Conservation (phyloP, 2,888 invertebrate species). For the Clanis bilineata region DNA sequence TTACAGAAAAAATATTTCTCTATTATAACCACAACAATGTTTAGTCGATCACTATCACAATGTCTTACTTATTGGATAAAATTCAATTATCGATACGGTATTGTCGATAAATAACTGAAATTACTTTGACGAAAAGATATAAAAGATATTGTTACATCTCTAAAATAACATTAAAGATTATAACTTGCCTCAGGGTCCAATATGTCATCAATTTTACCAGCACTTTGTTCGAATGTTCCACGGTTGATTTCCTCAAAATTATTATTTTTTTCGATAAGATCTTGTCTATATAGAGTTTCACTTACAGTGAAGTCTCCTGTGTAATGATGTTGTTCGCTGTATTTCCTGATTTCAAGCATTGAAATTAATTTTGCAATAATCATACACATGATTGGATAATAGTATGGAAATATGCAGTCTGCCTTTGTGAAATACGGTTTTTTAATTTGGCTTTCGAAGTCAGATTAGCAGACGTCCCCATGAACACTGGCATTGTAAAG, state of each 20-base stretch:
- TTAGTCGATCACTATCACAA: too few relatives aligned
- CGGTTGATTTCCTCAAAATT: slow-evolving; percentile 62
- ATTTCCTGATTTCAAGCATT: slow-evolving; percentile 41
- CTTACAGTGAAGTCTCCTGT: slow-evolving; percentile 52
- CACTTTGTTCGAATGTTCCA: slow-evolving; percentile 59
- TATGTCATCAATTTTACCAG: slow-evolving; percentile 57
- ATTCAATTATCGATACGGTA: neutral
- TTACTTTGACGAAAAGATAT: neutral
- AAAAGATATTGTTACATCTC: neutral
- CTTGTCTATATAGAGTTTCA: slow-evolving; percentile 55
- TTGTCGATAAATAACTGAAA: neutral
- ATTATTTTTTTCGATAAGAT: slow-evolving; percentile 49
- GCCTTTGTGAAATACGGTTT: too few relatives aligned
- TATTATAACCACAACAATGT: neutral
- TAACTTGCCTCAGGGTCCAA: slow-evolving; percentile 58
- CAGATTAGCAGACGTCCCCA: too few relatives aligned
- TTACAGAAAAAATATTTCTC: neutral
- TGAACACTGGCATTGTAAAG: too few relatives aligned
- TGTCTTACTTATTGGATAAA: neutral
- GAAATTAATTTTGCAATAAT: too few relatives aligned
- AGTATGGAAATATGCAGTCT: neutral
- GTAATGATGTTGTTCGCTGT: slow-evolving; percentile 53
- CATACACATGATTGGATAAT: neutral
- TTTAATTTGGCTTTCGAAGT: too few relatives aligned
- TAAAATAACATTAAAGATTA: neutral